Evolutionary conservation across 2,888 invertebrate species (phyloP), one percentile per base, ranked within the genome.

Genomic region (Griposia aprilina): DNA sequence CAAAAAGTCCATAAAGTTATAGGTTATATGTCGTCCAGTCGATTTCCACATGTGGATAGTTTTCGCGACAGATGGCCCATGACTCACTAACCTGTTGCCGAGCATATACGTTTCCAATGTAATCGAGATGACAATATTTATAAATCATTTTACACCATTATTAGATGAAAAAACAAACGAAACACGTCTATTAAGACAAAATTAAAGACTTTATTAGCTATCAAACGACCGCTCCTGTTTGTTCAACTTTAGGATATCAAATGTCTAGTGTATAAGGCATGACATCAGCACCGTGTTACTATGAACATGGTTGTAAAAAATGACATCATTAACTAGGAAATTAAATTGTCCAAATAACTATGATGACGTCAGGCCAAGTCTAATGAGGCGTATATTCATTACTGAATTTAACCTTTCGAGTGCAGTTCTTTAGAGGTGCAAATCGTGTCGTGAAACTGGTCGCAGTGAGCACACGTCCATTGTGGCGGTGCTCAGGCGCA

Each of bases 61-160:
- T 95, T 95, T 95, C 94, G 94, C 95, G 93, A 94, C 96, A 96
- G 96, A 96, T 97, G 96, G 96, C 93, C 90, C 84, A 88, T 96
- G 96, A 97, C 90, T 97, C 96, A 97, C 94, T 84, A 95, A 96
- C 96, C 95, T 94, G 96, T 94, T 94, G 86, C 88, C 89, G 84
- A 82, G 88, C 88, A 91, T 92, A 92, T 93, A 90, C 90, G 92
- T 93, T 93, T 92, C 94, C 93, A 93, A 92, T 94, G 93, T 92
- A 93, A 94, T 94, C 93, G 92, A 95, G 90, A 94, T 91, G 91
- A 92, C 89, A 93, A 93, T 92, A 92, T 90, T 90, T 92, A 93
- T 93, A 92, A 94, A 93, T 93, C 90, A 93, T 91, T 89, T 86
- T 83, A 80, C 76, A 85, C 74, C 82, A 83, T 88, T 85, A 87